Evolutionary conservation across 2,113 vertebrate genomes (phyloP).

Genomic region (Echinops telfairi): DNA sequence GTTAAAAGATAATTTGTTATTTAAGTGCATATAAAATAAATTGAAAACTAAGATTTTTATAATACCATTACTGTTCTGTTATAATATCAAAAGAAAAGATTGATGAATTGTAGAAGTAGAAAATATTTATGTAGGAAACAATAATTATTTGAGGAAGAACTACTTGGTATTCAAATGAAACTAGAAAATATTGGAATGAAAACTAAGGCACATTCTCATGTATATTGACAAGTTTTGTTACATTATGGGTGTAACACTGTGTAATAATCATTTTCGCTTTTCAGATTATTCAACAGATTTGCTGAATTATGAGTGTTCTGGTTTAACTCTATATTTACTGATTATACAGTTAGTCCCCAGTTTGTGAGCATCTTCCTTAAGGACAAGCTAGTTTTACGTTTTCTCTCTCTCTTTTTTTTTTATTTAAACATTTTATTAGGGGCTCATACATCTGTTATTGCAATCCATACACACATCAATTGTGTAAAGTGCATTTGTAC

Average conservation of each 20-base stretch:
- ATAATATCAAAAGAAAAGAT: not conserved
- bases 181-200: not conserved
- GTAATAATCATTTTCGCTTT: not conserved
- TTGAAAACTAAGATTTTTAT: not conserved
- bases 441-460: too few relatives aligned
- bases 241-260: not conserved
- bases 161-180: slow-evolving; percentile 8
- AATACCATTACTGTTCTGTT: not conserved
- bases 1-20: not conserved
- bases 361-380: too few relatives aligned
- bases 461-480: too few relatives aligned
- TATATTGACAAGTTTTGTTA: not conserved
- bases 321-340: not conserved
- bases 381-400: too few relatives aligned
- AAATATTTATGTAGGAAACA: not conserved
- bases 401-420: too few relatives aligned
- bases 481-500: too few relatives aligned
- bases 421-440: too few relatives aligned
- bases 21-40: not conserved
- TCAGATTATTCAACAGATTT: not conserved
- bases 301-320: not conserved
- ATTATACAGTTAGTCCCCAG: not conserved
- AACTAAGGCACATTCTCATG: not conserved
- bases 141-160: not conserved
- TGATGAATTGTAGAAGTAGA: not conserved